Percentiles rank a stretch among this genome's conserved stretches.
Conservation (phyloP, 2,888 invertebrate species). For the Seira ritae region DNA sequence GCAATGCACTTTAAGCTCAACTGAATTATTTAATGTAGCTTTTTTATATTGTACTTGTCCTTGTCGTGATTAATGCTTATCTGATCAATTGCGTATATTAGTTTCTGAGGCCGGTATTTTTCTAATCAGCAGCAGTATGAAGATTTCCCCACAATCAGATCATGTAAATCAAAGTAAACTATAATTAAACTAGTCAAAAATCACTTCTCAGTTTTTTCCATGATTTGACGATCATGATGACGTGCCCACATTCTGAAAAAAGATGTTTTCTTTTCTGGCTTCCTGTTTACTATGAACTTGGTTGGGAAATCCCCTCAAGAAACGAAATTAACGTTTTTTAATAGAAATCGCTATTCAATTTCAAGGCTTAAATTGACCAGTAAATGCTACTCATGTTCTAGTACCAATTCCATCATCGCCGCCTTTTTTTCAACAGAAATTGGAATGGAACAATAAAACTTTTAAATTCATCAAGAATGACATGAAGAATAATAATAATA, state of each 20-base stretch:
- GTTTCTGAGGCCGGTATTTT: too few relatives aligned
- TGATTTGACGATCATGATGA: not conserved
- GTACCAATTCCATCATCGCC: not conserved
- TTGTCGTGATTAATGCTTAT: too few relatives aligned
- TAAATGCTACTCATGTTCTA: not conserved
- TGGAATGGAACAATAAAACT: not conserved
- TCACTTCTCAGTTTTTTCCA: too few relatives aligned
- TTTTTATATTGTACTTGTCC: too few relatives aligned
- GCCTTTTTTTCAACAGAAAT: not conserved
- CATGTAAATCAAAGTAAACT: too few relatives aligned
- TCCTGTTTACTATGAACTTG: conserved; percentile 37
- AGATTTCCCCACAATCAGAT: too few relatives aligned
- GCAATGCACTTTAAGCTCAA: too few relatives aligned
- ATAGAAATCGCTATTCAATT: not conserved
- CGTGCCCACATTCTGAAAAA: not conserved
- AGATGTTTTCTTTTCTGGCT: conserved; percentile 3
- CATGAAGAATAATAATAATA: not conserved
- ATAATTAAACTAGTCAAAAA: too few relatives aligned
- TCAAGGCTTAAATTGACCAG: not conserved
- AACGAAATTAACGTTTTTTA: too few relatives aligned
- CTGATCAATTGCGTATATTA: too few relatives aligned
- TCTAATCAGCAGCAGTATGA: too few relatives aligned
- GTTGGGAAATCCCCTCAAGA: conserved; percentile 36
- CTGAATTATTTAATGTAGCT: too few relatives aligned
- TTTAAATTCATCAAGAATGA: not conserved